Conservation (phyloP, 2,797 vertebrate species). For the Sparidentex hasta region DNA sequence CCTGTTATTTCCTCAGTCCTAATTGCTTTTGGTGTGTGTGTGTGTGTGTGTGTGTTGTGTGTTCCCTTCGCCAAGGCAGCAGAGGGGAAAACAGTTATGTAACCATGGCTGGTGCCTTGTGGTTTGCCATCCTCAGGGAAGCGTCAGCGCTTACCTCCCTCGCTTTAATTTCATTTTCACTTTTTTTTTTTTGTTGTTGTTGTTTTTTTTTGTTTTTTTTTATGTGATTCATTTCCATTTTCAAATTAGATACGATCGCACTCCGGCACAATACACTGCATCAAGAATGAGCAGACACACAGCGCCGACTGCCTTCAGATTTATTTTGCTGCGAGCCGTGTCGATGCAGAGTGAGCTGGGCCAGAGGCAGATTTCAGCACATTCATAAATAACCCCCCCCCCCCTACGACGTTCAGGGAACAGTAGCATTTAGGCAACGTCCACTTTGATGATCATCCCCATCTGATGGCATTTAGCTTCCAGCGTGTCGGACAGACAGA, state of each 20-base stretch:
- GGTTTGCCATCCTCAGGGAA: slow-evolving; percentile 59
- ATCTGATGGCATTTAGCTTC: slow-evolving; percentile 60
- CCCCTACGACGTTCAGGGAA: slow-evolving; percentile 33
- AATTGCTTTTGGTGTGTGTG: slow-evolving; percentile 72
- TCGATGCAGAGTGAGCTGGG: slow-evolving; percentile 6
- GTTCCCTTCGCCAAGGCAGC: slow-evolving; percentile 53
- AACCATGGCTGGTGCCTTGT: slow-evolving; percentile 69
- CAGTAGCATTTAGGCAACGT: slow-evolving; percentile 62
- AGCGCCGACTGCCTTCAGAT: slow-evolving; percentile 33
- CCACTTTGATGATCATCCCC: slow-evolving; percentile 58
- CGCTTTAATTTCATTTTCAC: slow-evolving; percentile 64
- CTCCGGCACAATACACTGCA: slow-evolving; percentile 13
- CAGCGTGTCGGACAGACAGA: slow-evolving; percentile 46
- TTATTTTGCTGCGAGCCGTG: slow-evolving; percentile 34
- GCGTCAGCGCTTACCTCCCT: slow-evolving; percentile 32
- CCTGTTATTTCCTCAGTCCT: slow-evolving; percentile 75
- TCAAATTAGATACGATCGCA: slow-evolving; percentile 61
- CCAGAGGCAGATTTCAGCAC: slow-evolving; percentile 43
- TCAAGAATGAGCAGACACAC: slow-evolving; percentile 43
- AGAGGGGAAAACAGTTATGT: slow-evolving; percentile 78
- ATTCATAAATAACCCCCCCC: slow-evolving; percentile 49
- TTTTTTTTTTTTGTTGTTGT: slow-evolving; percentile 61
- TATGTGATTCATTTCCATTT: slow-evolving; percentile 69
- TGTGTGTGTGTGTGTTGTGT: slow-evolving; percentile 49
- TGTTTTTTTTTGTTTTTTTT: slow-evolving; percentile 60